Conservation (phyloP, 2,797 vertebrate species). For the Spatula versicolor region DNA sequence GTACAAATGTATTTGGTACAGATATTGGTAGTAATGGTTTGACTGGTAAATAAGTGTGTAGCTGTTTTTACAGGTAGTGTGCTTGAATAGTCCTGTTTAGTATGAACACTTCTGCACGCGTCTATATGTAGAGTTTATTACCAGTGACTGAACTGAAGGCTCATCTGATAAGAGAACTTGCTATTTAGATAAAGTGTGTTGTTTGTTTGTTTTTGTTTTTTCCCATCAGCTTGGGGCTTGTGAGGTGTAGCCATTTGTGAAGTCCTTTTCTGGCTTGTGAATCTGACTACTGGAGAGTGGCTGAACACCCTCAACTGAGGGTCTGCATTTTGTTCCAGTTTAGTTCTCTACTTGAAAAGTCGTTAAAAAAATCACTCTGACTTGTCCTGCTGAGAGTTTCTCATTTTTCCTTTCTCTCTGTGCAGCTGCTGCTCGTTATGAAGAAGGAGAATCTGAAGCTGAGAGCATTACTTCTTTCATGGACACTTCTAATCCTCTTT, state of each 20-base stretch:
- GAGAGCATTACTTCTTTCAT: conserved; percentile 95
- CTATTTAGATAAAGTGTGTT: background rate
- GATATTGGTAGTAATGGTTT: background rate
- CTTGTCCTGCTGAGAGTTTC: background rate
- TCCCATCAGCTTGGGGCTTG: background rate
- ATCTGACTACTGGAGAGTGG: background rate
- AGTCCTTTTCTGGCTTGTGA: background rate
- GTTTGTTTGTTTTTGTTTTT: background rate
- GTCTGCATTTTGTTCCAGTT: background rate
- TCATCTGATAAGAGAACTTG: background rate
- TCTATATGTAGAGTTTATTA: background rate
- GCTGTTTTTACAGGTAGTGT: background rate
- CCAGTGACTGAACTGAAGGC: background rate
- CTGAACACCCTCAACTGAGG: background rate
- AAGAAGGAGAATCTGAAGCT: conserved; percentile 94
- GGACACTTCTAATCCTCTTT: conserved; percentile 93
- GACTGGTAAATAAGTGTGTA: background rate
- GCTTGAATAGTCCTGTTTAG: background rate
- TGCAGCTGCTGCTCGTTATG: conserved; percentile 92
- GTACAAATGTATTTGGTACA: background rate
- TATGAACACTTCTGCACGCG: background rate
- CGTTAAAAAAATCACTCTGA: background rate
- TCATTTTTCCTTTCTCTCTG: conserved; percentile 1
- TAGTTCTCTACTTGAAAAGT: background rate
- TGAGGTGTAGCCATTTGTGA: background rate